Evolutionary conservation across 2,797 vertebrate species (phyloP), one percentile per base, ranked within the genome.

Genomic region (Lepidocolaptes lacrymiger): DNA sequence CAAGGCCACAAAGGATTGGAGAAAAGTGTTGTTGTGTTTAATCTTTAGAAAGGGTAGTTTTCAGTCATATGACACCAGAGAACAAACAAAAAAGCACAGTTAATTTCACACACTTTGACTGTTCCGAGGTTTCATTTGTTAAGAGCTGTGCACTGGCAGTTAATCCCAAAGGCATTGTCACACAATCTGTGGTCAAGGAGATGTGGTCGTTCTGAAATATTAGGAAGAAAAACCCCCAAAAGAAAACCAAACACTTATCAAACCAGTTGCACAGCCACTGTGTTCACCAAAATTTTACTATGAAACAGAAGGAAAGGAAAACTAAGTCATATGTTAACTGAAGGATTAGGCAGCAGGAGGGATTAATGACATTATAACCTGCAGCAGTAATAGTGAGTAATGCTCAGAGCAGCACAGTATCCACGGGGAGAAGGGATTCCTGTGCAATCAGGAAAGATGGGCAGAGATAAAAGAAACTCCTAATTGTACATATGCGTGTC

Each of bases 51-150:
- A 75, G 12, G 58, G 59, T 63, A 4, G 12, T 39, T 95, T 93
- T 81, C 54, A 87, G 88, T 71, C 80, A 59, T 7, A 17, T 4
- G 56, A 58, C 22, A 79, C 9, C 66, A 1, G 82, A 84, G 80
- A 91, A 90, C 32, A 82, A 93, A 91, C 54, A 89, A 72, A 91
- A 86, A 93, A 72, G 36, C 69, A 76, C 28, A 48, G 43, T 81
- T 91, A 87, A 91, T 90, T 93, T 87, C 83, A 96, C 81, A 78
- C 83, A 59, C 68, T 88, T 91, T 55, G 86, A 84, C 73, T 76
- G 8, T 49, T 86, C 26, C 14, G 62, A 81, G 55, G 52, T 75
- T 79, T 76, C 46, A 20, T 67, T 87, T 43, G 66, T 87, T 78
- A 64, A 79, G 74, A 93, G 71, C 58, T 36, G 2, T 5, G 26